Percentiles rank a stretch among this genome's conserved stretches.
Evolutionary conservation across 2,113 vertebrate species (phyloP).

Genomic region (Alligator mississippiensis): DNA sequence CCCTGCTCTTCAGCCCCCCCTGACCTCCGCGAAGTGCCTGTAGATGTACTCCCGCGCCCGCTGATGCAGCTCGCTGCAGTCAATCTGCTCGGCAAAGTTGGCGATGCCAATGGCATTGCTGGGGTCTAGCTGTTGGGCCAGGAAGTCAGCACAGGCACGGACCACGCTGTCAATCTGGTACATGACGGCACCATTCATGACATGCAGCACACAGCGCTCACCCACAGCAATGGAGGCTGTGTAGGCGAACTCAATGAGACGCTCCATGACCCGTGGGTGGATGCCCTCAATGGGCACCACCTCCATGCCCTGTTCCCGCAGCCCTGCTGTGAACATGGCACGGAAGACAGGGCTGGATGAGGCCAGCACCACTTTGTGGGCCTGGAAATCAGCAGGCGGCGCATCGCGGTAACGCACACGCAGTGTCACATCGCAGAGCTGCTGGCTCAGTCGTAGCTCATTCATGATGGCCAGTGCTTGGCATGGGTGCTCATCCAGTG

Average conservation of each 20-base stretch:
- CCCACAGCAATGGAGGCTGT: conserved; percentile 94
- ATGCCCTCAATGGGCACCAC: conserved; percentile 92
- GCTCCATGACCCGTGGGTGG: conserved; percentile 91
- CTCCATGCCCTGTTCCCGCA: conserved; percentile 92
- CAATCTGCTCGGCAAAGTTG: conserved; percentile 93
- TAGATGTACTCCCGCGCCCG: conserved; percentile 94
- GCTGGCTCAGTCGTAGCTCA: conserved; percentile 87
- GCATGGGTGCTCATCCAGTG: conserved; percentile 90
- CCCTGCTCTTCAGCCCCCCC: background rate
- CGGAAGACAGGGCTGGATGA: conserved; percentile 93
- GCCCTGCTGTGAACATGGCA: conserved; percentile 95
- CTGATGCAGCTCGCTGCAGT: conserved; percentile 91
- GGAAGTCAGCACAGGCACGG: conserved; percentile 91
- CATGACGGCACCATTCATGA: conserved; percentile 96
- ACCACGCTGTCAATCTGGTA: conserved; percentile 98
- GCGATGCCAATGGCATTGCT: conserved; percentile 97
- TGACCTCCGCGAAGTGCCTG: conserved; percentile 94
- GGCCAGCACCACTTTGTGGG: conserved; percentile 92
- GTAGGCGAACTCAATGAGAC: conserved; percentile 94
- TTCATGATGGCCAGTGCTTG: conserved; percentile 94
- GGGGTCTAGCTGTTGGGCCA: conserved; percentile 93
- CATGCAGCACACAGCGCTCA: conserved; percentile 93
- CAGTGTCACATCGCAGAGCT: conserved; percentile 93
- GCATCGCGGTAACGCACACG: conserved; percentile 86
- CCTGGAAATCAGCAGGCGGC: conserved; percentile 86